A percentile compares a stretch with the other conserved stretches of the same genome.
Evolutionary conservation across 2,797 vertebrate genomes (phyloP).

Genomic region (Todus mexicanus): DNA sequence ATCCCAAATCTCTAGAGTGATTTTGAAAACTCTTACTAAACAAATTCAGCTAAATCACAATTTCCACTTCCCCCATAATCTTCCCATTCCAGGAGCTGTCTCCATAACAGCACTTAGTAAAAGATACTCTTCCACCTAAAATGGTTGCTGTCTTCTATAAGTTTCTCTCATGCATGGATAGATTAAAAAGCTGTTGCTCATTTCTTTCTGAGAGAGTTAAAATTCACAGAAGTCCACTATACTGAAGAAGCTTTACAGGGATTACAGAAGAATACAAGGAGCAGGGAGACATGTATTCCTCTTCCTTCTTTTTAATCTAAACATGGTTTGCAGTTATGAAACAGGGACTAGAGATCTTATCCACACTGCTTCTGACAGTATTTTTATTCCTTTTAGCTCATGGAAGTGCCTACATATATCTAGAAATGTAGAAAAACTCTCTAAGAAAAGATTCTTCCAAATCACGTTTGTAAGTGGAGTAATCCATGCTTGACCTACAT

Average conservation of each 20-base stretch:
- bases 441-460: not conserved
- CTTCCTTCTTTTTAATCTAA: slow-evolving; percentile 21
- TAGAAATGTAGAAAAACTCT: slow-evolving; percentile 23
- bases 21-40: not conserved
- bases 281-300: not conserved
- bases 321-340: not conserved
- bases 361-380: not conserved
- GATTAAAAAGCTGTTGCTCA: not conserved
- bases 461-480: not conserved
- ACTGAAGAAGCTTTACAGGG: not conserved
- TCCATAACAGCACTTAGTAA: not conserved
- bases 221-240: not conserved
- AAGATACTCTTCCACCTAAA: not conserved
- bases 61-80: not conserved
- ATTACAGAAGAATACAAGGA: not conserved
- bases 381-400: slow-evolving; percentile 8
- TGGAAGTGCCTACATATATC: not conserved
- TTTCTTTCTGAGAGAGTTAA: not conserved
- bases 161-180: not conserved
- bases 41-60: not conserved
- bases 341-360: not conserved
- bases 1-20: not conserved
- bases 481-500: slow-evolving; percentile 56
- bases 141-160: not conserved
- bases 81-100: not conserved